phyloP scores from a whole-genome alignment of 2,797 vertebrate species.

The Macropus fuliginosus region DNA sequence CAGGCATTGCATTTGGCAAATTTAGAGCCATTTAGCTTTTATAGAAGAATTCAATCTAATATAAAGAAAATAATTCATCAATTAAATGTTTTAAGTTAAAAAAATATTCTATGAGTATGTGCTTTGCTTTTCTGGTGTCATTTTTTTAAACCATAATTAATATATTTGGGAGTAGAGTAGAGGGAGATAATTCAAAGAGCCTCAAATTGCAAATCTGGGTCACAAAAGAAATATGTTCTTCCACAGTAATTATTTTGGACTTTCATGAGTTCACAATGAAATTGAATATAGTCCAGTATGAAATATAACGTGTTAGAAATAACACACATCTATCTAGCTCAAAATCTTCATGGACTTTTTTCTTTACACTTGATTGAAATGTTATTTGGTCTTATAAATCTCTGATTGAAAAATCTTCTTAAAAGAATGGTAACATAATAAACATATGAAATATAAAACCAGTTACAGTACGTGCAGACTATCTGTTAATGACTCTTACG shows the following conservation, averaged over 20 bases:
- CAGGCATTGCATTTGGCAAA: slow-evolving; percentile 46
- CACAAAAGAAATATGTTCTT: slow-evolving; percentile 69
- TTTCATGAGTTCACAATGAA: slow-evolving; percentile 76
- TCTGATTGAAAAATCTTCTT: not conserved
- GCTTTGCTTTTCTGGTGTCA: not conserved
- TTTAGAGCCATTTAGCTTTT: slow-evolving; percentile 52
- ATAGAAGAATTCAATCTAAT: slow-evolving; percentile 52
- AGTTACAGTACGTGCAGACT: not conserved
- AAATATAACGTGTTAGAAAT: slow-evolving; percentile 75
- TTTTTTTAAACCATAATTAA: slow-evolving; percentile 55
- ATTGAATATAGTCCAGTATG: slow-evolving; percentile 80
- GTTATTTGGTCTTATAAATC: not conserved
- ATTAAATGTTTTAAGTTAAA: slow-evolving; percentile 46
- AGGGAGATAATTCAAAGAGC: slow-evolving; percentile 15
- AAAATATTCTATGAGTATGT: slow-evolving; percentile 69
- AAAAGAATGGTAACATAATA: not conserved
- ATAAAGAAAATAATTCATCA: slow-evolving; percentile 47
- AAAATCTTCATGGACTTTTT: not conserved
- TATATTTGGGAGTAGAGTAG: slow-evolving; percentile 2
- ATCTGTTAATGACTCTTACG: not conserved
- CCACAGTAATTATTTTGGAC: slow-evolving; percentile 78
- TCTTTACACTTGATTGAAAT: not conserved
- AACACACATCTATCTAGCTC: slow-evolving; percentile 69
- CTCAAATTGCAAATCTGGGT: slow-evolving; percentile 58
- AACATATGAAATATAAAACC: not conserved